Conservation (phyloP, 2,888 invertebrate species). For the Coecobrya sp. region DNA sequence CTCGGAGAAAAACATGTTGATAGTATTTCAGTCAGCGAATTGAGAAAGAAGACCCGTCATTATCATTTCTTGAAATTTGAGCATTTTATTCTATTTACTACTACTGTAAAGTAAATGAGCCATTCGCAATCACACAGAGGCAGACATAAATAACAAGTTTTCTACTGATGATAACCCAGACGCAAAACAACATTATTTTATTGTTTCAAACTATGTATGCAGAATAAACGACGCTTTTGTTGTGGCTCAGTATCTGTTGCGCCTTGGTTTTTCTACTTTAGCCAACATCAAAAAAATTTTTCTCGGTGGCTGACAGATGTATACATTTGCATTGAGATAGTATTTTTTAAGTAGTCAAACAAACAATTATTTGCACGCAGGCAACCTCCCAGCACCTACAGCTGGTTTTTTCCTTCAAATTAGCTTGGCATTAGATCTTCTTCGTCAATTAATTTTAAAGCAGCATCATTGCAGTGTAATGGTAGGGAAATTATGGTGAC, state of each 20-base stretch:
- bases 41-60: conserved; percentile 8
- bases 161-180: background rate
- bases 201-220: background rate
- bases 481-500: background rate
- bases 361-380: conserved; percentile 54
- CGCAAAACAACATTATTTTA: background rate
- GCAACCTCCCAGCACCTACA: background rate
- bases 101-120: background rate
- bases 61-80: conserved; percentile 38
- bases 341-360: conserved; percentile 2
- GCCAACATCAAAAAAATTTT: conserved; percentile 25
- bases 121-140: conserved; percentile 21
- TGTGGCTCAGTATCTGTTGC: background rate
- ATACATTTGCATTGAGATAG: background rate
- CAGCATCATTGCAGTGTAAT: background rate
- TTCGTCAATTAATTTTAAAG: background rate
- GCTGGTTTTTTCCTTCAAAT: background rate
- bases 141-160: conserved; percentile 43
- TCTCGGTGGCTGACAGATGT: conserved; percentile 25
- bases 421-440: background rate
- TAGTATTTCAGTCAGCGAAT: background rate
- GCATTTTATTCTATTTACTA: background rate
- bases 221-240: conserved; percentile 9
- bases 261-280: conserved; percentile 22
- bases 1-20: background rate